These are phyloP conservation scores for Tinea pellionella DNA, from an alignment of 2,888 invertebrate species.

Conservation along the genomic window DNA sequence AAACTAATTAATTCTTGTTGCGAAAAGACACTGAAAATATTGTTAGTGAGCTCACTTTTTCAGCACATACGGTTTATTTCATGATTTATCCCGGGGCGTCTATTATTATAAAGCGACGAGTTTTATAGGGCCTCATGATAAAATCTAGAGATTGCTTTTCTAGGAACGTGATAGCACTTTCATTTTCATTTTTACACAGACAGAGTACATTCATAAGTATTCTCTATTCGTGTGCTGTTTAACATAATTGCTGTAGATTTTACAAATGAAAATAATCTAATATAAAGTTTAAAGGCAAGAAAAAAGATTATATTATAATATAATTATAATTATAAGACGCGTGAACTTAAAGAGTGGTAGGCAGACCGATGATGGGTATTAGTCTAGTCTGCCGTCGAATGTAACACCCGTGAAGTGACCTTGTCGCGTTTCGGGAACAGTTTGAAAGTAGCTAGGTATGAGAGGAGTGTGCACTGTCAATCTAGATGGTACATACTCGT, in stretches of 20 bases:
- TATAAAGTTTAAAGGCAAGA: background rate
- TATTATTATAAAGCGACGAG: conserved; percentile 31
- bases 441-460: no score
- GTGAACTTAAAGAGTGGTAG: no score
- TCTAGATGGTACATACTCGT: no score
- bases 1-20: no score
- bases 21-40: background rate
- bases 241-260: background rate
- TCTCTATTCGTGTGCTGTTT: background rate
- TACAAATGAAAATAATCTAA: background rate
- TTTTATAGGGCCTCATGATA: conserved; percentile 31
- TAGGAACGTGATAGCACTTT: conserved; percentile 30
- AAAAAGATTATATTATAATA: no score
- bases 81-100: conserved; percentile 24
- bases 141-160: conserved; percentile 40
- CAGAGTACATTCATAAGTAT: background rate
- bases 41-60: background rate
- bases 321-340: no score
- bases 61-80: background rate
- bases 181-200: conserved; percentile 1
- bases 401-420: no score
- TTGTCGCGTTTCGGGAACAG: no score
- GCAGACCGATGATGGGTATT: no score
- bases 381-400: no score
- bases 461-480: no score